Evolutionary conservation across 2,797 vertebrate species (phyloP), one percentile per base, ranked within the genome.

Genomic region (Hylomyscus alleni): DNA sequence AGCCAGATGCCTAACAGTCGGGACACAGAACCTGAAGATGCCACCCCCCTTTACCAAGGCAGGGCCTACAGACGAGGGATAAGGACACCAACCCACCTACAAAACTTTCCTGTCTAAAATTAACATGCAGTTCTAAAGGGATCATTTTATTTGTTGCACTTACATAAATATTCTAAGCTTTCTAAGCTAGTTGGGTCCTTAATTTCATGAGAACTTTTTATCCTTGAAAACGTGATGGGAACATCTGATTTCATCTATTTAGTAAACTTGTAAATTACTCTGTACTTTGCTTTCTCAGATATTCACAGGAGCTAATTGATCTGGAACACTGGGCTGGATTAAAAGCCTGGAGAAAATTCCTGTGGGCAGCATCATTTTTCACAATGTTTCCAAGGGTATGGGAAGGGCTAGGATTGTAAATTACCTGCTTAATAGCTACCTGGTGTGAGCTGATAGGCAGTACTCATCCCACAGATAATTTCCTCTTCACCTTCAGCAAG

Each of bases 401-500:
- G 62, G 69, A 96, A 93, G 34, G 87, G 83, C 76, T 85, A n/a
- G 40, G 22, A 37, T 52, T 91, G 4, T 84, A 77, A 93, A 92
- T 89, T 82, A 87, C 89, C 75, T 81, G 50, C 69, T 67, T 93
- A 93, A 93, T 78, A 81, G 69, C 96, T 91, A 77, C 89, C 90
- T 94, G 88, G 56, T 31, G 0, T 56, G 58, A 95, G 54, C n/a
- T 56, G 88, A 95, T 96, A 54, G 0, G 3, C 82, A 65, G 24
- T n/a, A 73, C 20, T 94, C 86, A 96, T 72, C 65, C 87, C 47
- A 58, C 11, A 20, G 44, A 31, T 26, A 93, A 67, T 65, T 44
- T 96, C 91, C 62, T 89, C 60, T 82, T 97, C 94, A 97, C 83
- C 96, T 97, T 95, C 90, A 93, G 47, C 96, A 56, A 93, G 89